Percentiles rank a stretch among this genome's conserved stretches.
These are phyloP conservation scores for Coreius guichenoti DNA, from an alignment of 2,797 vertebrate genomes.

Conservation along the genomic window DNA sequence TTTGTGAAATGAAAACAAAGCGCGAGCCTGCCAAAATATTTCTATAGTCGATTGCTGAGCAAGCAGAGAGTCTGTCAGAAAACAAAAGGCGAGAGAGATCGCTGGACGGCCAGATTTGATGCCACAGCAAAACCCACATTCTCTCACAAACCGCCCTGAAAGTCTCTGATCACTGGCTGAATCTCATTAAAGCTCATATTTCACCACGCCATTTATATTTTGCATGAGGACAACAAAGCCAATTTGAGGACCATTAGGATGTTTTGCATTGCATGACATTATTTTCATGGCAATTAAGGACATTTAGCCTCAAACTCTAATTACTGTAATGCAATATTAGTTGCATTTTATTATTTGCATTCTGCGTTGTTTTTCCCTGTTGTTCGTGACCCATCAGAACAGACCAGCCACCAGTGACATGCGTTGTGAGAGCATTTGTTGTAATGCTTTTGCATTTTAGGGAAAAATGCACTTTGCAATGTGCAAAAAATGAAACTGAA, in stretches of 20 bases:
- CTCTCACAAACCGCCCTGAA: constrained; percentile 5
- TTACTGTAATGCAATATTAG: background rate
- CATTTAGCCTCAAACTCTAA: constrained; percentile 7
- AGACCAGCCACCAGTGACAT: background rate
- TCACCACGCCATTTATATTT: background rate
- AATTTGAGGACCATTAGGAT: background rate
- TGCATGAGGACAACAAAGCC: background rate
- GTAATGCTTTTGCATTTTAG: background rate
- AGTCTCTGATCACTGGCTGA: constrained; percentile 2
- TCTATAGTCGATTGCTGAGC: constrained; percentile 83
- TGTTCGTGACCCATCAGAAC: background rate
- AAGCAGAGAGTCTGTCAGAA: constrained; percentile 74
- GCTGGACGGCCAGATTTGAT: constrained; percentile 81
- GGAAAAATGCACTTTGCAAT: background rate
- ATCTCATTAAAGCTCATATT: constrained; percentile 27
- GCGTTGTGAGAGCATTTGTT: background rate
- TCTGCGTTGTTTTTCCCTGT: background rate
- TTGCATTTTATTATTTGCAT: background rate
- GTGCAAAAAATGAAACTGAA: background rate
- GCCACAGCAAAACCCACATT: constrained; percentile 71
- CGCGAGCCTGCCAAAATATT: constrained; percentile 82
- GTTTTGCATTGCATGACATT: constrained; percentile 2
- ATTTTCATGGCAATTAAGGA: background rate
- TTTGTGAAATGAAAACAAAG: constrained; percentile 86
- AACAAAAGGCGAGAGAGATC: constrained; percentile 79